phyloP scores from a whole-genome alignment of 2,888 invertebrate species.

The Zonitis immaculata region DNA sequence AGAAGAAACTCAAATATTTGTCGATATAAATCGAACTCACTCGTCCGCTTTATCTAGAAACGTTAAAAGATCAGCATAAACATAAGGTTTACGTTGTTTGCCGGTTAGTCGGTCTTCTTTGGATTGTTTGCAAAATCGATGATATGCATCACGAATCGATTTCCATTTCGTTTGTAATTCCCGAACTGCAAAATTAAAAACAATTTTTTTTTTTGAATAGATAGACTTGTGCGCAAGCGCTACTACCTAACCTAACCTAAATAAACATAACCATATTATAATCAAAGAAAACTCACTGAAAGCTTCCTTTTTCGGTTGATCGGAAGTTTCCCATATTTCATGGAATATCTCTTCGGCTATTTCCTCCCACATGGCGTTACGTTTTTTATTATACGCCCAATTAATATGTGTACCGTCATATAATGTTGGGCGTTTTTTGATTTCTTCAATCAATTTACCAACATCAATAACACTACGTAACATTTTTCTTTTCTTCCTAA shows the following conservation, averaged over 20 bases:
- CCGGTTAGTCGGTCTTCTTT: conserved; percentile 26
- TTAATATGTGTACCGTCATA: conserved; percentile 24
- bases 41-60: conserved; percentile 15
- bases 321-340: conserved; percentile 26
- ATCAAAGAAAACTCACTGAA: conserved; percentile 23
- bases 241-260: not conserved
- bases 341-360: conserved; percentile 27
- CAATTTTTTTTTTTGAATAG: no score
- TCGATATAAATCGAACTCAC: not conserved
- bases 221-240: not conserved
- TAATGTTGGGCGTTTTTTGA: conserved; percentile 31
- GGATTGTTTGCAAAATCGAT: conserved; percentile 29
- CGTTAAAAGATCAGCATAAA: conserved; percentile 31
- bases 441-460: conserved; percentile 24
- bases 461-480: conserved; percentile 14
- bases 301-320: conserved; percentile 24
- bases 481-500: conserved; percentile 2
- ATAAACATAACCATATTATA: not conserved
- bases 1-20: no score
- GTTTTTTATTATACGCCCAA: not conserved
- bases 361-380: conserved; percentile 25
- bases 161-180: conserved; percentile 39
- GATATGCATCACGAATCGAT: conserved; percentile 33
- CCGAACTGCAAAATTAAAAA: conserved; percentile 28
- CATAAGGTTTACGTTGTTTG: conserved; percentile 27